Evolutionary conservation across 92 coral and sea anemone genomes (phyloP), one percentile per base, ranked within the genome.

Genomic region (Zoanthus sociatus): DNA sequence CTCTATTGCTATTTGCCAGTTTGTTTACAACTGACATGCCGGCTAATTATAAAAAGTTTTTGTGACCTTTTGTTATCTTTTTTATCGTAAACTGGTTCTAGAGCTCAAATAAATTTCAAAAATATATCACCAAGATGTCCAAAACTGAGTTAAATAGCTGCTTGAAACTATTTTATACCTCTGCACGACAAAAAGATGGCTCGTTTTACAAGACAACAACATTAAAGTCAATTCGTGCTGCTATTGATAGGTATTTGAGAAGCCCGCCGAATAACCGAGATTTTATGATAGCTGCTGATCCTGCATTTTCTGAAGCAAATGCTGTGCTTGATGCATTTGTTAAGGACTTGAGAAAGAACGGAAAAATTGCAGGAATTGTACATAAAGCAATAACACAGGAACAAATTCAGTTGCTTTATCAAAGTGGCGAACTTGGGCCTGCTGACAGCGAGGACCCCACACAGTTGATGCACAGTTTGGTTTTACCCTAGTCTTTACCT

Each of bases 351-450:
- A 77, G 89, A 75, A 83, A 72, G 61, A 15, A 50, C 2, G 95
- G 88, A 14, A 91, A 93, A 89, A 86, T 88, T n/a, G 89, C 79
- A 48, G 85, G 91, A 56, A 51, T 88, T 50, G 92, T 91, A 3
- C 94, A 93, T 55, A 91, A 88, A 45, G 74, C 92, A 63, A 86
- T 93, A 33, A 74, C 87, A 37, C 61, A 90, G 51, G 89, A 91
- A 7, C 88, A 90, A 84, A 67, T 93, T 11, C 68, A 90, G 87
- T 45, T 20, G 58, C 90, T 90, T 16, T 93, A 37, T 46, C 30
- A 76, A 4, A 86, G 75, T 9, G 95, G 95, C 31, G 78, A 92
- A 66, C 88, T 91, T 11, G 95, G 93, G 14, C 88, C 92, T 4
- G 90, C 93, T 11, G 79, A 90, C 55, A 93, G 87, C 67, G 10